phyloP scores from a whole-genome alignment of 2,113 vertebrate species.

The Pithys albifrons region DNA sequence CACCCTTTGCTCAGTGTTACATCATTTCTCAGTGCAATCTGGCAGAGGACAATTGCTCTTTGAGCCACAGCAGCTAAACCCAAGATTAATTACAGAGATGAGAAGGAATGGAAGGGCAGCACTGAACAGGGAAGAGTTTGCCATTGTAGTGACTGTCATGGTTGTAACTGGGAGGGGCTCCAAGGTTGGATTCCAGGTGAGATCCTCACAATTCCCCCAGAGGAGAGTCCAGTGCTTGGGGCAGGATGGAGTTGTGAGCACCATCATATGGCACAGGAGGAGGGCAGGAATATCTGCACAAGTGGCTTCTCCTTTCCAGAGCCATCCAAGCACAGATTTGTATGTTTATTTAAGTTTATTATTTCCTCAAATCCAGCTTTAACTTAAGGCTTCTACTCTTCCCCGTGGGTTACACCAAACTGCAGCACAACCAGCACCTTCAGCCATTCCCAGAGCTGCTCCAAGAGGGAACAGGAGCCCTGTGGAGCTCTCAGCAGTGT shows the following conservation, averaged over 20 bases:
- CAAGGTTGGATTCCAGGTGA: neutral
- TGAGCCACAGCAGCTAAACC: neutral
- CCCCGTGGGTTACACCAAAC: fast-evolving
- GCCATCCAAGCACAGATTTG: neutral
- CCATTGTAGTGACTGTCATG: neutral
- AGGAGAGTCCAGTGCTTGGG: neutral
- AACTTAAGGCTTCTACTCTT: neutral
- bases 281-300: neutral
- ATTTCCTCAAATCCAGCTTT: neutral
- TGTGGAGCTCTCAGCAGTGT: neutral
- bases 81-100: neutral
- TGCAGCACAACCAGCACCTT: neutral
- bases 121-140: neutral
- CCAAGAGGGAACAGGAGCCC: neutral
- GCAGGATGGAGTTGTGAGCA: neutral
- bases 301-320: neutral
- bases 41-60: constrained; percentile 44
- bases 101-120: neutral
- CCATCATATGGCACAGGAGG: fast-evolving
- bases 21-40: constrained; percentile 46
- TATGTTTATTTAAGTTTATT: neutral
- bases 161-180: neutral
- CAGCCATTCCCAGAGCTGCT: neutral
- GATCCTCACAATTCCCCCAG: neutral
- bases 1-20: constrained; percentile 31